A percentile compares a stretch with the other conserved stretches of the same genome.
phyloP scores from a whole-genome alignment of 2,797 vertebrate genomes.

The Pitangus sulphuratus region DNA sequence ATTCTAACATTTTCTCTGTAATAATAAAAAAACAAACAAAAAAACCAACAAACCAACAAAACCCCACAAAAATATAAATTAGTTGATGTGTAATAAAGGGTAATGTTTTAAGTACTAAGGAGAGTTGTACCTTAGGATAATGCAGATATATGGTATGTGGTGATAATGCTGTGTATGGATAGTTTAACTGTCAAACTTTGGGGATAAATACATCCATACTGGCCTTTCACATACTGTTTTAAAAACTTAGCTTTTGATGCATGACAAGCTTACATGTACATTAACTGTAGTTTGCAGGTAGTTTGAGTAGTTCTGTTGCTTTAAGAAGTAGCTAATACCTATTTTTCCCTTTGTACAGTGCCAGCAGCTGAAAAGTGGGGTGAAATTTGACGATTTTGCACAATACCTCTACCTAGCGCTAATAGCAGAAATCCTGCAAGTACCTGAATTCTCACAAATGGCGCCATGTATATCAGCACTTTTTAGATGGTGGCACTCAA shows the following conservation, averaged over 20 bases:
- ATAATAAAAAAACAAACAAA: slow-evolving; percentile 74
- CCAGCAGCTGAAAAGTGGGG: slow-evolving; percentile 68
- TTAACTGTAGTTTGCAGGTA: slow-evolving; percentile 75
- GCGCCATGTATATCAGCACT: slow-evolving; percentile 47
- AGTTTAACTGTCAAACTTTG: slow-evolving; percentile 52
- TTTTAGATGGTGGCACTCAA: slow-evolving; percentile 70
- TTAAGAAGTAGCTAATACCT: slow-evolving; percentile 71
- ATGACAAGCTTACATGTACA: slow-evolving; percentile 78
- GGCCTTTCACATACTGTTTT: slow-evolving; percentile 68
- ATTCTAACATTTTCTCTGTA: slow-evolving; percentile 81
- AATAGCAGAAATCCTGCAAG: slow-evolving; percentile 19
- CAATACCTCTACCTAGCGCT: slow-evolving; percentile 52
- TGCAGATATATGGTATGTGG: slow-evolving; percentile 76
- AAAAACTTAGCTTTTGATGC: slow-evolving; percentile 77
- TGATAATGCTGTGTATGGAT: slow-evolving; percentile 68
- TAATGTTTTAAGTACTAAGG: slow-evolving; percentile 74
- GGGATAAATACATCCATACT: slow-evolving; percentile 56
- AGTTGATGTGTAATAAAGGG: slow-evolving; percentile 87
- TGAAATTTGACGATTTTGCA: slow-evolving; percentile 59
- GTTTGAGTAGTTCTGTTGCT: slow-evolving; percentile 71
- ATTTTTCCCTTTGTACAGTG: slow-evolving; percentile 68
- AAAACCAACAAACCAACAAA: slow-evolving; percentile 51
- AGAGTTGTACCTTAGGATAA: slow-evolving; percentile 79
- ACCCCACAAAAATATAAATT: slow-evolving; percentile 71
- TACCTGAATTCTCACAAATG: slow-evolving; percentile 46